Conservation (phyloP, 1,140 invertebrate species). For the Lasioglossum baleicum region DNA sequence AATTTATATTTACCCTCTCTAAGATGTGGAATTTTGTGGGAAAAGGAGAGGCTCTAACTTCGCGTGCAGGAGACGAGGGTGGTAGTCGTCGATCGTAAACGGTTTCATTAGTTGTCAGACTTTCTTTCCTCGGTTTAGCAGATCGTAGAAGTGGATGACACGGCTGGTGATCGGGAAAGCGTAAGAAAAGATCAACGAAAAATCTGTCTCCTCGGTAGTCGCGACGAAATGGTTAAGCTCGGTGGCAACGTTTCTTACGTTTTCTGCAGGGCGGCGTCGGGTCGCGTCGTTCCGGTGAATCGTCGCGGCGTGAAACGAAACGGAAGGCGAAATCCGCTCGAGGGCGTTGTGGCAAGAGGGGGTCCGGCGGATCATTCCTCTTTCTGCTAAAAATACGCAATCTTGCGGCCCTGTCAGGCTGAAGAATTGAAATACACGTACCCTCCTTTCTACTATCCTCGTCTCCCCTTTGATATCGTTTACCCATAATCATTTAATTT, state of each 20-base stretch:
- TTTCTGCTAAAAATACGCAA: conserved; percentile 80
- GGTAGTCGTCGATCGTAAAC: not conserved
- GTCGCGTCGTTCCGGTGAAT: conserved; percentile 61
- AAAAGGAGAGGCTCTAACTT: not conserved
- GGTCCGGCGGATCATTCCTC: conserved; percentile 44
- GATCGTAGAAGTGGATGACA: not conserved
- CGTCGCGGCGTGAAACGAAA: conserved; percentile 78
- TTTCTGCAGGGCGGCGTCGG: too few relatives aligned
- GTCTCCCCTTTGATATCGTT: conserved; percentile 79
- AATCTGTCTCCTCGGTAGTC: conserved; percentile 26
- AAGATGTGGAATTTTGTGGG: too few relatives aligned
- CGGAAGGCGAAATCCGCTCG: conserved; percentile 71
- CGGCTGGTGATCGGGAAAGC: not conserved
- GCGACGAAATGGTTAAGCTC: conserved; percentile 31
- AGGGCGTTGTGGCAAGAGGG: conserved; percentile 37
- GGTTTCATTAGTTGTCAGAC: not conserved
- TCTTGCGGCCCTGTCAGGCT: conserved; percentile 79
- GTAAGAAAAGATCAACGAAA: conserved; percentile 37
- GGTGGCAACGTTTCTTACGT: not conserved
- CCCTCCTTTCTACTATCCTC: conserved; percentile 29
- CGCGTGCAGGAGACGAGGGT: not conserved
- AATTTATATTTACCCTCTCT: too few relatives aligned
- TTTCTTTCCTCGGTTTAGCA: not conserved
- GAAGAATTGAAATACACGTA: conserved; percentile 80
- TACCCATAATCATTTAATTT: conserved; percentile 81